These are phyloP conservation scores for Todiramphus saurophagus DNA, from an alignment of 2,113 vertebrate species.

Conservation along the genomic window DNA sequence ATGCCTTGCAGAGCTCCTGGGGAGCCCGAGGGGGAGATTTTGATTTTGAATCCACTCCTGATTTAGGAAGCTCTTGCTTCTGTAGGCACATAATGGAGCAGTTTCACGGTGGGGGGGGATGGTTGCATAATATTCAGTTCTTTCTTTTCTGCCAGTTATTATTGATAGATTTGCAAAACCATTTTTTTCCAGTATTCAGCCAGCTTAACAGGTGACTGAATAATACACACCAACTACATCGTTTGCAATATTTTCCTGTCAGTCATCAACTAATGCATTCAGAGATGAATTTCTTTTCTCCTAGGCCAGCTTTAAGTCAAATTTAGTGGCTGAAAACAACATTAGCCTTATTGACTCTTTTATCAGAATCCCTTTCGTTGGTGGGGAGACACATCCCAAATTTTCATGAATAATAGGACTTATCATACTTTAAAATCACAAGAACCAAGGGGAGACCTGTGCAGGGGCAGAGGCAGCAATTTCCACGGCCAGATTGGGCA, in stretches of 20 bases:
- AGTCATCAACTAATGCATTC: slow-evolving; percentile 45
- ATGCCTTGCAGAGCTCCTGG: not conserved
- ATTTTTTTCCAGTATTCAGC: not conserved
- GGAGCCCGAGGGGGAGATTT: not conserved
- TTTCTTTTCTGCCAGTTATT: not conserved
- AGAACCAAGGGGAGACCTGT: not conserved
- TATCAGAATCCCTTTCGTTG: not conserved
- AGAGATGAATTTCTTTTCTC: not conserved
- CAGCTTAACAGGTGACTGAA: slow-evolving; percentile 34
- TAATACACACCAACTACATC: not conserved
- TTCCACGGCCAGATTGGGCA: not conserved
- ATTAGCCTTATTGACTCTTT: slow-evolving; percentile 33
- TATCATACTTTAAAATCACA: slow-evolving; percentile 27
- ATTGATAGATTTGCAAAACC: not conserved
- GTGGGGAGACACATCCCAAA: not conserved
- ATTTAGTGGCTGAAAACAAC: slow-evolving; percentile 47
- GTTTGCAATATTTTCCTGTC: slow-evolving; percentile 51
- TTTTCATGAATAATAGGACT: not conserved
- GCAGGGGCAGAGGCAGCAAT: not conserved
- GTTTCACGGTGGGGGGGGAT: not conserved
- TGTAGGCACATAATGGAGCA: not conserved
- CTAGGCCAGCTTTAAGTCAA: slow-evolving; percentile 17
- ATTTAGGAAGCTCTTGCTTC: not conserved
- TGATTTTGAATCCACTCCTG: not conserved
- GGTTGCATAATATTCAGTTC: not conserved